Evolutionary conservation across 2,888 invertebrate genomes (phyloP).

Genomic region (Lepidocyrtoides sp.): DNA sequence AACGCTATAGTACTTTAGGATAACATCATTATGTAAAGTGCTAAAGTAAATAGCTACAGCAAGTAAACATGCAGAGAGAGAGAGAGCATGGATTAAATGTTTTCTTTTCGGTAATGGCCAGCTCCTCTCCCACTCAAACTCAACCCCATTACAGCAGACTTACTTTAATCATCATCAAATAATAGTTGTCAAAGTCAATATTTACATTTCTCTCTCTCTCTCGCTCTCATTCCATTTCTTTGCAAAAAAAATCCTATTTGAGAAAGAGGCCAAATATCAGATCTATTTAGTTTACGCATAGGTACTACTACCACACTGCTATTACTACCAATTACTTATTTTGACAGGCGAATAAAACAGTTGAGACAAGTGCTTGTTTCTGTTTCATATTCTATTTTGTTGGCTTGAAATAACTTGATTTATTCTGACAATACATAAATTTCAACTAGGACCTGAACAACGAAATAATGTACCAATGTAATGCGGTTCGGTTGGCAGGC

Average conservation of each 20-base stretch:
- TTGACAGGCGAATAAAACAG: too few species aligned
- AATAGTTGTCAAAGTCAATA: constrained; percentile 49
- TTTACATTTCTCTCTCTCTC: constrained; percentile 10
- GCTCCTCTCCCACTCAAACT: constrained; percentile 6
- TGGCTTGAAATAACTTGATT: not conserved
- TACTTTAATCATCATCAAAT: not conserved
- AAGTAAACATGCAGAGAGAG: not conserved
- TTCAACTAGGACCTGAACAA: not conserved
- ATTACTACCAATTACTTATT: too few species aligned
- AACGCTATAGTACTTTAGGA: too few species aligned
- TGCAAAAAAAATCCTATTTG: too few species aligned
- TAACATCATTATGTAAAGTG: not conserved
- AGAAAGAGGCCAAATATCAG: too few species aligned
- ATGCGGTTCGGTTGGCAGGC: not conserved
- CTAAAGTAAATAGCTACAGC: constrained; percentile 11
- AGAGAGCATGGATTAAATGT: not conserved
- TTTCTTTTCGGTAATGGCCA: constrained; percentile 1
- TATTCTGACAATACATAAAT: not conserved
- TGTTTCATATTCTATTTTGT: not conserved
- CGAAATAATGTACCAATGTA: not conserved
- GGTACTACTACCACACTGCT: too few species aligned
- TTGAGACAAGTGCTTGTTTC: not conserved
- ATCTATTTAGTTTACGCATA: too few species aligned
- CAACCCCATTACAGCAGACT: constrained; percentile 4
- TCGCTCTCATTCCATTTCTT: constrained; percentile 35